Percentiles rank a stretch among this genome's conserved stretches.
Conservation (phyloP, 2,888 invertebrate species). For the Cosmopolites sordidus region DNA sequence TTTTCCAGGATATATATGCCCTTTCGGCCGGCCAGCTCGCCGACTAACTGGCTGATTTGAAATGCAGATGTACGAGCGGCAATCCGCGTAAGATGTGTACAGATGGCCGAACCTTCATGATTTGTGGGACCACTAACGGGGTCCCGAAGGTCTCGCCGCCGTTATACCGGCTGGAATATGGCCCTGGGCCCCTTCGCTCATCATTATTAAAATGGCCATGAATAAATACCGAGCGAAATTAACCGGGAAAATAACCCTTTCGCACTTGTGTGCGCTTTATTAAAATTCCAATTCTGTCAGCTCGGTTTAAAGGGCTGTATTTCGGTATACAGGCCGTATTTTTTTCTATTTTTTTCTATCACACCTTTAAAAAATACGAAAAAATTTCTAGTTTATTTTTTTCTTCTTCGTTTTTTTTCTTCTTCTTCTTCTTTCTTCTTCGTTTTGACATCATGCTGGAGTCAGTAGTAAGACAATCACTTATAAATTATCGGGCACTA, state of each 20-base stretch:
- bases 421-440: no score
- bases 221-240: conserved; percentile 35
- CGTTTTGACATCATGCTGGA: no score
- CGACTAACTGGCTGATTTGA: conserved; percentile 37
- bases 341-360: no score
- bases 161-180: conserved; percentile 26
- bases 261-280: conserved; percentile 24
- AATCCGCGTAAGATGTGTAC: conserved; percentile 42
- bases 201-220: conserved; percentile 34
- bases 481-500: no score
- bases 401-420: no score
- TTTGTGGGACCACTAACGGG: conserved; percentile 46
- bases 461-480: no score
- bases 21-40: conserved; percentile 22
- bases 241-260: conserved; percentile 30
- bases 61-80: conserved; percentile 46
- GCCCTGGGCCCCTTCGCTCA: conserved; percentile 25
- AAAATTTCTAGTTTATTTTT: no score
- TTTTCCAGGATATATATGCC: conserved; percentile 16
- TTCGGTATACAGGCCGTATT: no score
- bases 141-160: conserved; percentile 29
- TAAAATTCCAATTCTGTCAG: conserved; percentile 13
- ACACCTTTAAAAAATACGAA: no score
- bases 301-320: no score
- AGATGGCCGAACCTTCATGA: conserved; percentile 45